Percentiles rank a stretch among this genome's conserved stretches.
These are phyloP conservation scores for Eupithecia pulchellata DNA, from an alignment of 2,888 invertebrate genomes.

Conservation along the genomic window DNA sequence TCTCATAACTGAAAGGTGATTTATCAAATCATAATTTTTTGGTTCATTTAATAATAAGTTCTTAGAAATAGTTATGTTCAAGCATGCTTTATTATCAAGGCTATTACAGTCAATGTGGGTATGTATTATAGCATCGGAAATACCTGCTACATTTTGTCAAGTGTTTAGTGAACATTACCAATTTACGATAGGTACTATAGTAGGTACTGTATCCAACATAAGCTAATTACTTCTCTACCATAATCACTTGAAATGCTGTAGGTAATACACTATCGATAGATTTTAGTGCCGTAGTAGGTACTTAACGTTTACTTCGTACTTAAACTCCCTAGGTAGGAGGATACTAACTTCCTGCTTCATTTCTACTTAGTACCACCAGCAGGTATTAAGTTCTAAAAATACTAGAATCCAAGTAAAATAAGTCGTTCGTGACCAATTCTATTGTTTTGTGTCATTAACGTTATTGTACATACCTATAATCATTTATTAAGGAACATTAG, in stretches of 20 bases:
- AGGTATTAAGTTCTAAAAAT: too few relatives aligned
- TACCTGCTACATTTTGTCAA: neutral
- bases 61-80: neutral
- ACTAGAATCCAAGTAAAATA: too few relatives aligned
- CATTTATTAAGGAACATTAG: too few relatives aligned
- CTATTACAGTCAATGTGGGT: neutral
- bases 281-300: neutral
- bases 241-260: neutral
- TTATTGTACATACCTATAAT: too few relatives aligned
- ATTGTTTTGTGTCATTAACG: too few relatives aligned
- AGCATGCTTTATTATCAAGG: neutral
- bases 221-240: neutral
- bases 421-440: too few relatives aligned
- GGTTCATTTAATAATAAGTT: neutral
- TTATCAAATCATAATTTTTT: neutral
- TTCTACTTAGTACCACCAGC: too few relatives aligned
- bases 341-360: too few relatives aligned
- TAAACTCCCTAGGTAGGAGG: neutral
- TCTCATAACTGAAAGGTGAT: slow-evolving; percentile 27
- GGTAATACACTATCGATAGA: neutral
- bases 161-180: neutral
- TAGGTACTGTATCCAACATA: neutral
- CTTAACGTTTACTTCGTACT: neutral
- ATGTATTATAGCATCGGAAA: neutral
- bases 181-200: neutral